Percentiles rank a stretch among this genome's conserved stretches.
These are phyloP conservation scores for Dromaius novaehollandiae DNA, from an alignment of 2,113 vertebrate species.

Conservation along the genomic window DNA sequence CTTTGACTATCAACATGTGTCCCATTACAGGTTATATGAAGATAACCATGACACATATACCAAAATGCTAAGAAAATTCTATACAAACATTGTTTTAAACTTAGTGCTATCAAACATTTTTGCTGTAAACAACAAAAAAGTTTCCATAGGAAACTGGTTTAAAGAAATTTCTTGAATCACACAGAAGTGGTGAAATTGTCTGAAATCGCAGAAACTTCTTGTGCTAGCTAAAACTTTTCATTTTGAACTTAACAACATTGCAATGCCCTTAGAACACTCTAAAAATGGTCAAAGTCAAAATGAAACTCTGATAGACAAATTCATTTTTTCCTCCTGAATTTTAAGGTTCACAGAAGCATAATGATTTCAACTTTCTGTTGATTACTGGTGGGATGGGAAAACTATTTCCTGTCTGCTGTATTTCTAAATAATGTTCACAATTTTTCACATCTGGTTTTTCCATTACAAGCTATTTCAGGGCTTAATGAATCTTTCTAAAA, in stretches of 20 bases:
- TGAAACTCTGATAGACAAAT: not conserved
- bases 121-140: not conserved
- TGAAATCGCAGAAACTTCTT: not conserved
- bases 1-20: conserved; percentile 11
- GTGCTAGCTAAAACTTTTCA: not conserved
- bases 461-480: not conserved
- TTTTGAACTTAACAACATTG: not conserved
- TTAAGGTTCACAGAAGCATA: not conserved
- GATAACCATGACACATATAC: not conserved
- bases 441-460: conserved; percentile 9
- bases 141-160: not conserved
- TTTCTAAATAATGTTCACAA: not conserved
- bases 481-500: conserved; percentile 13
- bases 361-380: not conserved
- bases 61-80: not conserved
- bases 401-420: not conserved
- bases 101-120: not conserved
- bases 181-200: not conserved
- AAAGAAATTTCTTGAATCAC: not conserved
- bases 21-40: not conserved
- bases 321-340: not conserved
- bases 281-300: not conserved
- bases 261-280: not conserved
- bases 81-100: not conserved
- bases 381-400: not conserved